Percentiles rank a stretch among this genome's conserved stretches.
Evolutionary conservation across 2,888 invertebrate species (phyloP).

Genomic region (Calameuta idolon): DNA sequence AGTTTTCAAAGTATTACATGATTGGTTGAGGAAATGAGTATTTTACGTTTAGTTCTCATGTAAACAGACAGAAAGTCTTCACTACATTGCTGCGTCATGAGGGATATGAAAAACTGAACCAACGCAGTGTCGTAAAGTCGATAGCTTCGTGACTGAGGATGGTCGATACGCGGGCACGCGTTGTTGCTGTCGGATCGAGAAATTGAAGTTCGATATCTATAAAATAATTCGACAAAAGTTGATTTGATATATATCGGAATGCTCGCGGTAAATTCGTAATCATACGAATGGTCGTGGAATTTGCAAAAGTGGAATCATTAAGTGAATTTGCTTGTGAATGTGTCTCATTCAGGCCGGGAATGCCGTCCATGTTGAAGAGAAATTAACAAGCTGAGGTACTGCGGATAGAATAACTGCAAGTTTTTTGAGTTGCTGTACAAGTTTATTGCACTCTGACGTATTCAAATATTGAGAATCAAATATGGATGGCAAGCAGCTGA

Average conservation of each 20-base stretch:
- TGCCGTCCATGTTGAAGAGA: constrained; percentile 44
- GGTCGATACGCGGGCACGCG: constrained; percentile 55
- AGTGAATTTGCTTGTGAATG: not conserved
- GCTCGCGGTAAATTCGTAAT: constrained; percentile 54
- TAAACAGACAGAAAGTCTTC: not conserved
- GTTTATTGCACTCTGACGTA: not conserved
- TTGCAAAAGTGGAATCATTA: not conserved
- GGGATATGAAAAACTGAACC: not conserved
- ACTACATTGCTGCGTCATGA: not conserved
- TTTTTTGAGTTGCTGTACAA: not conserved
- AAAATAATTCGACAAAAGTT: constrained; percentile 54
- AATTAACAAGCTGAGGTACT: constrained; percentile 27
- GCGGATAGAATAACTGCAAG: constrained; percentile 16
- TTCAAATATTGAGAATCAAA: not conserved
- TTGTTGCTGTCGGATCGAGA: constrained; percentile 58
- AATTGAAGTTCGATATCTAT: constrained; percentile 64
- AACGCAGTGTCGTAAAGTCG: constrained; percentile 31
- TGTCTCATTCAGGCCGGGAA: constrained; percentile 36
- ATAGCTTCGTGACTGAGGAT: constrained; percentile 44
- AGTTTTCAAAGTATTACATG: not conserved
- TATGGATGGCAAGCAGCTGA: constrained; percentile 31
- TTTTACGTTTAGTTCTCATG: not conserved
- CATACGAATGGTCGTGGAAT: constrained; percentile 19
- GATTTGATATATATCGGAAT: constrained; percentile 48
- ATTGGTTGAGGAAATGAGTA: not conserved